A percentile compares a stretch with the other conserved stretches of the same genome.
Evolutionary conservation across 2,113 vertebrate genomes (phyloP).

Genomic region (Sinocyclocheilus maitianheensis): DNA sequence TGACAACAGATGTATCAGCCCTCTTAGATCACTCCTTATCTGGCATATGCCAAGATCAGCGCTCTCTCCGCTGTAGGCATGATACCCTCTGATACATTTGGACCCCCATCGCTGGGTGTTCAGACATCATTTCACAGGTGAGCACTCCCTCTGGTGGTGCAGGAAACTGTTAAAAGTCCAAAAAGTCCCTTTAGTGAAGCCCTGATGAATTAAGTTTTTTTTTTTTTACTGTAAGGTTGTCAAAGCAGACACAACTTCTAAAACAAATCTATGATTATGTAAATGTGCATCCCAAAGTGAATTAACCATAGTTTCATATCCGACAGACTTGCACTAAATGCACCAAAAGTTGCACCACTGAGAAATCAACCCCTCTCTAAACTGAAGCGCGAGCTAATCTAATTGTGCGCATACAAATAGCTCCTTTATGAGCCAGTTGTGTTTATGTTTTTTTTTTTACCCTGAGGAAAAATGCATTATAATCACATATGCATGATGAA

Average conservation of each 20-base stretch:
- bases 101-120: conserved; percentile 1
- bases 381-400: not conserved
- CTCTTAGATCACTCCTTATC: conserved; percentile 27
- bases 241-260: conserved; percentile 2
- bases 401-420: conserved; percentile 35
- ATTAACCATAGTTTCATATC: conserved; percentile 14
- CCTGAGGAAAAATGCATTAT: conserved; percentile 30
- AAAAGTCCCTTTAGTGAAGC: conserved; percentile 9
- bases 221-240: not conserved
- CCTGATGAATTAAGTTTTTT: not conserved
- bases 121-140: conserved; percentile 48
- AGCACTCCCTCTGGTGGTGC: conserved; percentile 61
- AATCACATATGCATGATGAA: conserved; percentile 49
- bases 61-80: not conserved
- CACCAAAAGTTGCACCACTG: conserved; percentile 1
- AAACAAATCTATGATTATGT: conserved; percentile 14
- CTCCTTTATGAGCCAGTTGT: conserved; percentile 14
- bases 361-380: not conserved
- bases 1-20: conserved; percentile 21
- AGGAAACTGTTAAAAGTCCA: conserved; percentile 35
- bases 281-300: conserved; percentile 8
- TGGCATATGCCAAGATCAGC: conserved; percentile 2
- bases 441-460: conserved; percentile 19
- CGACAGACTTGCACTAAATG: conserved; percentile 9
- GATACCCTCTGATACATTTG: conserved; percentile 1